Conservation (phyloP, 2,888 invertebrate species). For the Neoitamus cyanurus region DNA sequence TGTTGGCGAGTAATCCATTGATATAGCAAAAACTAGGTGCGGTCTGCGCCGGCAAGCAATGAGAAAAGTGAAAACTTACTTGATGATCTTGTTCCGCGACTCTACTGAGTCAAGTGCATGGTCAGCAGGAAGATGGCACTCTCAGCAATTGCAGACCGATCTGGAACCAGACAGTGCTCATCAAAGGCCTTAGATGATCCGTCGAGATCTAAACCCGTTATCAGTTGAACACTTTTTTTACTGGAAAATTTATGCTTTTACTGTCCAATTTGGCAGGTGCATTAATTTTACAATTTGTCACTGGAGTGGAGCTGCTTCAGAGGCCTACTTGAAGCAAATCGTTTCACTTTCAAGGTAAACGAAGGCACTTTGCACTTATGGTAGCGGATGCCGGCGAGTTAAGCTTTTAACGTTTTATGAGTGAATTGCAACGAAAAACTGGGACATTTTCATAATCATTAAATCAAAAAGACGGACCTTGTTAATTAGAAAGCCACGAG, state of each 20-base stretch:
- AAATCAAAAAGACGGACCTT: background rate
- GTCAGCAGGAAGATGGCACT: constrained; percentile 12
- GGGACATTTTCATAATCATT: background rate
- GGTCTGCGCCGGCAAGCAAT: background rate
- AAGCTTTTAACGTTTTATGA: background rate
- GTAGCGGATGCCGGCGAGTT: background rate
- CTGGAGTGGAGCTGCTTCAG: background rate
- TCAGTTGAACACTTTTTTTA: background rate
- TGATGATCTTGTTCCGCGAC: background rate
- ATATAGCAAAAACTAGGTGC: background rate
- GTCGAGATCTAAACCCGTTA: background rate
- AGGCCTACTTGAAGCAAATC: background rate
- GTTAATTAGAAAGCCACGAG: background rate
- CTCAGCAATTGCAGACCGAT: background rate
- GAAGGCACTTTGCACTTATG: background rate
- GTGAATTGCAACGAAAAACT: background rate
- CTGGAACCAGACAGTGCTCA: constrained; percentile 4
- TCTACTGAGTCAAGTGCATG: constrained; percentile 14
- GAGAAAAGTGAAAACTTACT: constrained; percentile 22
- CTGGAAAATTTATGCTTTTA: background rate
- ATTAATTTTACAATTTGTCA: background rate
- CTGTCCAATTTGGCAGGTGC: background rate
- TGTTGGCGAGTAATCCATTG: background rate
- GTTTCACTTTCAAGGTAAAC: background rate
- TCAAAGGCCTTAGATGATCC: background rate